Base-by-base conservation (phyloP, 1,140 invertebrate genomes). In the Agrypnia vestita region DNA sequence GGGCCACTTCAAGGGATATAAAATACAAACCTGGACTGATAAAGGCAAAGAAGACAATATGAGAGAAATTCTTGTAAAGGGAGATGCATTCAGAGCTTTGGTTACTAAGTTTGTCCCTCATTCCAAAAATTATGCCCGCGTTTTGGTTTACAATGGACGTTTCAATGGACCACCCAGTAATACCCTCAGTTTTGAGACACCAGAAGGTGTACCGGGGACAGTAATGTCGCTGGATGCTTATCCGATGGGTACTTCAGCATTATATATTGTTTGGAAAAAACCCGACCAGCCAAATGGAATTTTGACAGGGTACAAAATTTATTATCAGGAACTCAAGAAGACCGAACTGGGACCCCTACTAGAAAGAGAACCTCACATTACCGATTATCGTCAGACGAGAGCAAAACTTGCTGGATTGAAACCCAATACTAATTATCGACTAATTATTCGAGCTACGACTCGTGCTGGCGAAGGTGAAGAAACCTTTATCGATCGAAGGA, bases 1-100 rank as follows among this genome's bases (percentile, higher is more conserved):
- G 21, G 97, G 97, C n/a, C 95, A 98, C 86, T 97, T 99, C 86
- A 95, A 94, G 84, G 97, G 97, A 11, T 99, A 99, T 87, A 98
- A 98, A 88, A 96, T 99, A 73, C 95, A 97, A 88, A 97, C 95
- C 0, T 98, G 97, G 97, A 96, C 94, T 4, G 95, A 96, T n/a
- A 90, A 90, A 53, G 95, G 95, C 59, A 93, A 94, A 47, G 93
- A 94, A 84, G 92, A 94, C 76, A 92, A 91, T 10, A 88, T 94
- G 61, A 91, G 95, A 71, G 96, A 97, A 87, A 95, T 96, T 61
- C 91, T 95, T 61, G 91, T 96, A n/a, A 93, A 93, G 84, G 92
- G 92, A 0, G 93, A 94, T 84, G 92, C 91, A 0, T 95, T 93
- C 0, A 89, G 90, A 56, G 93, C 94, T 43, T 84, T 95, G n/a